Conservation (phyloP, 2,888 invertebrate genomes). For the Pristionchus arcanus region DNA sequence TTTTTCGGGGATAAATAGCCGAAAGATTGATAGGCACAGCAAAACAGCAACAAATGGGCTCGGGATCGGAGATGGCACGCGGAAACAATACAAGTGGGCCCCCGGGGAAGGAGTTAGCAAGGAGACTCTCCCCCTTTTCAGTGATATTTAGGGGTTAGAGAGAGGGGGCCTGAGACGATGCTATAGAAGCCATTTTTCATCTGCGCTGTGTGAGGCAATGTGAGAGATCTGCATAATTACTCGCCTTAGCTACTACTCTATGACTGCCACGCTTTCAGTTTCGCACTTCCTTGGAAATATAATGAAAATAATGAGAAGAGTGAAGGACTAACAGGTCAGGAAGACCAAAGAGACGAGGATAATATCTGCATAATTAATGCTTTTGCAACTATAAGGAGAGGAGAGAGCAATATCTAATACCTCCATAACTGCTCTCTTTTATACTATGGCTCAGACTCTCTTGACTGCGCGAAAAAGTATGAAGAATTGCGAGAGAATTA, state of each 20-base stretch:
- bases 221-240: conserved; percentile 36
- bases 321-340: no score
- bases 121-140: neutral
- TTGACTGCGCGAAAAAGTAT: neutral
- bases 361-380: no score
- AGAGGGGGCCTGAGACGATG: neutral
- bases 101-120: neutral
- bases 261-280: no score
- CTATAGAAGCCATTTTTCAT: conserved; percentile 45
- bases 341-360: no score
- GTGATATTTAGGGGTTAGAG: neutral
- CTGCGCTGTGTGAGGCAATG: neutral
- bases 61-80: neutral
- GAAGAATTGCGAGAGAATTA: neutral
- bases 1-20: neutral
- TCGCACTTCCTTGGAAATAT: no score
- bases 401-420: neutral
- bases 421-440: no score
- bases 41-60: conserved; percentile 8
- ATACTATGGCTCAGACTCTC: no score
- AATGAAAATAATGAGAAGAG: no score
- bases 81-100: conserved; percentile 42
- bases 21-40: neutral
- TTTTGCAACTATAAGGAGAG: no score
- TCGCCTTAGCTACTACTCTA: neutral